Evolutionary conservation across 2,113 vertebrate species (phyloP), one percentile per base, ranked within the genome.

Genomic region (Malurus cyaneus): DNA sequence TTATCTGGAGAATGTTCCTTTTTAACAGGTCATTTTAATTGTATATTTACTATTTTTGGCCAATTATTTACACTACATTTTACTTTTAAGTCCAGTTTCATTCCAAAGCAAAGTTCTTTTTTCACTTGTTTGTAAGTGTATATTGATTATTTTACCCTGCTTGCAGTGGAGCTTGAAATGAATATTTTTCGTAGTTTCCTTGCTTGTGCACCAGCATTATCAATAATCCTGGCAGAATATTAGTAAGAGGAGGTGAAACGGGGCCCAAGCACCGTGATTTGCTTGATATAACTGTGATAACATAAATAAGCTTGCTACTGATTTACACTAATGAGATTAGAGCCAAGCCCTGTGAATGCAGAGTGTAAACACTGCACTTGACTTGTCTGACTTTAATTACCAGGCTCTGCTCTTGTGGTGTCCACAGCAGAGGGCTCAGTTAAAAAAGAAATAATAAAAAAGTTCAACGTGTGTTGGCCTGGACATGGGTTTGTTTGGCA

Each of bases 141-240:
- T 96, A 97, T 96, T 93, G 93, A 96, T 97, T 97, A 92, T 93
- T 95, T 96, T 92, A 34, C 49, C 92, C 57, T 87, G 62, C 46
- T 94, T 90, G 62, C 93, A 96, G 54, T 72, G 85, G 77, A 96
- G 79, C 94, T 96, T 97, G 86, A 97, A 96, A 97, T 95, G 89
- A 96, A 83, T 65, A 92, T 96, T 97, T 97, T 95, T 92, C 24
- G 76, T 94, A 85, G 69, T 56, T 92, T 76, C 79, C 59, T 93
- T 83, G 46, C 57, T 71, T 74, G 29, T 50, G 23, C 29, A 50
- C 25, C 36, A 70, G 29, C 12, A 16, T 89, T 77, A 96, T 96
- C 82, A 95, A 81, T 86, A 82, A 96, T 73, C 14, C 46, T 90
- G 85, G 36, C 53, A 89, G 88, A 76, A 88, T 44, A 86, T 95